phyloP scores from a whole-genome alignment of 2,113 vertebrate genomes.

The Theropithecus gelada region DNA sequence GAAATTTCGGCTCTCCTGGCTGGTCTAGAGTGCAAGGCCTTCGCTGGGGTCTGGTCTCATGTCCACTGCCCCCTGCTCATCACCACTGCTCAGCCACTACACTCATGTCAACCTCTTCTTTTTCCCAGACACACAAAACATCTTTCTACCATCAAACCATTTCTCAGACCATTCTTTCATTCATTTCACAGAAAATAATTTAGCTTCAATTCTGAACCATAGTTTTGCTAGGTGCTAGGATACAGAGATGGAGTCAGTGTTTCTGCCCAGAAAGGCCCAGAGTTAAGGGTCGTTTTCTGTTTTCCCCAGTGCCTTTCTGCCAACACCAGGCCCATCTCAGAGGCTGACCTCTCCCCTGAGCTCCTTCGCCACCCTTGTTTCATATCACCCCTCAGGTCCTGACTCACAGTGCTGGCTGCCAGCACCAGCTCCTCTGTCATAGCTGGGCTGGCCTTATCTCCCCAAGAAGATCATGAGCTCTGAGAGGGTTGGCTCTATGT shows the following conservation, averaged over 20 bases:
- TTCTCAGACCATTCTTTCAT: neutral
- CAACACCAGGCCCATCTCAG: neutral
- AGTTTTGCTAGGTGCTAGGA: neutral
- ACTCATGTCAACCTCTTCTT: neutral
- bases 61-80: neutral
- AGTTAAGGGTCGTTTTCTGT: neutral
- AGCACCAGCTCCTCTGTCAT: neutral
- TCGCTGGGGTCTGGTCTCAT: rapidly evolving
- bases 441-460: neutral
- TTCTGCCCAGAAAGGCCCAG: neutral
- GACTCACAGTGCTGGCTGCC: neutral
- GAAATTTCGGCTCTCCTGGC: neutral
- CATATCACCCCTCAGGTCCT: neutral
- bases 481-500: neutral
- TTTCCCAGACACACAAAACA: neutral
- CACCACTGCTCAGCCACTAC: neutral
- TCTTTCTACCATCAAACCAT: neutral
- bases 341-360: neutral
- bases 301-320: neutral
- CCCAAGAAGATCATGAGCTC: neutral
- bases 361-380: neutral
- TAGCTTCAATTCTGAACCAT: neutral
- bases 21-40: neutral
- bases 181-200: neutral
- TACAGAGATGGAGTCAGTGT: neutral